Conservation (phyloP, 2,888 invertebrate species). For the Lagria hirta region DNA sequence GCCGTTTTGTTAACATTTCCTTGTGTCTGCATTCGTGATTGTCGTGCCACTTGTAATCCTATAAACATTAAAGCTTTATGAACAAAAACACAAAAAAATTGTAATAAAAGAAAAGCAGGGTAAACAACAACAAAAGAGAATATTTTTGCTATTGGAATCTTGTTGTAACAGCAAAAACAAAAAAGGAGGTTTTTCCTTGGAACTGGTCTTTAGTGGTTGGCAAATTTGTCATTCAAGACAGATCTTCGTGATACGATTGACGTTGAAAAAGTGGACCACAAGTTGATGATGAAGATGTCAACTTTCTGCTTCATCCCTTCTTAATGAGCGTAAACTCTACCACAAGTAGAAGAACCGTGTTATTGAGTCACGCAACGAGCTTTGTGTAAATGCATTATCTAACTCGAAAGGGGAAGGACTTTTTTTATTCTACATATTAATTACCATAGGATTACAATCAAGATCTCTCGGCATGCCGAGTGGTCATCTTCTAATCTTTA, state of each 20-base stretch:
- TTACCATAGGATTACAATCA: no score
- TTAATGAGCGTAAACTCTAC: constrained; percentile 25
- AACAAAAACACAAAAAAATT: no score
- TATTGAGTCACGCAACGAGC: constrained; percentile 10
- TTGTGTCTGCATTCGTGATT: constrained; percentile 31
- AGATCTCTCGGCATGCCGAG: constrained; percentile 38
- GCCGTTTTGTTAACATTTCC: constrained; percentile 37
- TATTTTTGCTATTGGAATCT: constrained; percentile 26
- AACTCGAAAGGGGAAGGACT: no score
- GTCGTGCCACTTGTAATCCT: constrained; percentile 12
- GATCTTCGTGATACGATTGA: constrained; percentile 39
- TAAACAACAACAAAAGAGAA: constrained; percentile 4
- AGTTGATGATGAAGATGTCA: constrained; percentile 48
- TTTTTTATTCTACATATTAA: no score
- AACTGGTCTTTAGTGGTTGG: not conserved
- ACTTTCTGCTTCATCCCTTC: constrained; percentile 27
- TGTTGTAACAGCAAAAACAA: constrained; percentile 6
- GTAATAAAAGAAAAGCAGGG: no score
- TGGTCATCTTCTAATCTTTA: constrained; percentile 37
- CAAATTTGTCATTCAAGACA: constrained; percentile 45
- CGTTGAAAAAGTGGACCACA: constrained; percentile 46
- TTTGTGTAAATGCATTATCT: constrained; percentile 30
- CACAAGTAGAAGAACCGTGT: constrained; percentile 9
- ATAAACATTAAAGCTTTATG: no score
- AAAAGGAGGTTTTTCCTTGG: no score